Evolutionary conservation across 64 coral and sea anemone species (phyloP).

Genomic region (Pocillopora verrucosa): DNA sequence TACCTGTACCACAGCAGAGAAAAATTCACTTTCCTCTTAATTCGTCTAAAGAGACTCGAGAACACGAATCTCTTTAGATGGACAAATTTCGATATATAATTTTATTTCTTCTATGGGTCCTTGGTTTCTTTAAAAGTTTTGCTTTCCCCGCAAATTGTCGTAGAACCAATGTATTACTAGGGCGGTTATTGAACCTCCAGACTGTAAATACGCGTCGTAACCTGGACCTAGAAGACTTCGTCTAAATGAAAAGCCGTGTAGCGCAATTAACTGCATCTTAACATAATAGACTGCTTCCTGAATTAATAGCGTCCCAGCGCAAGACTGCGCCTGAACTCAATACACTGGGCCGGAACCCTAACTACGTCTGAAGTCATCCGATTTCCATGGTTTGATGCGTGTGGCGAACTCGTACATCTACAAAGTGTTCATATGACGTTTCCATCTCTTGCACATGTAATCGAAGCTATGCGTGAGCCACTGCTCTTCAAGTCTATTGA

Average conservation of each 20-base stretch:
- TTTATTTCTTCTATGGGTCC: not conserved
- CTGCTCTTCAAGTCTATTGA: slow-evolving; percentile 87
- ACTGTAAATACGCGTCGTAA: too few relatives aligned
- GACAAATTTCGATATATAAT: not conserved
- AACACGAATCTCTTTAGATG: not conserved
- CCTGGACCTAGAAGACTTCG: too few relatives aligned
- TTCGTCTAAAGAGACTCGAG: not conserved
- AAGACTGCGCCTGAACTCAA: too few relatives aligned
- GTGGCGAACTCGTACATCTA: not conserved
- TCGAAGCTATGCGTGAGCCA: slow-evolving; percentile 97
- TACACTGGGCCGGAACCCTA: too few relatives aligned
- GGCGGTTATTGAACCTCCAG: too few relatives aligned
- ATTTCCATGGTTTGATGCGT: not conserved
- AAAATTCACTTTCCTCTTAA: not conserved
- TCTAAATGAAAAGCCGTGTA: too few relatives aligned
- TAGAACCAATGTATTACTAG: not conserved
- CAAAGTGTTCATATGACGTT: slow-evolving; percentile 75
- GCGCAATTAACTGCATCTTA: too few relatives aligned
- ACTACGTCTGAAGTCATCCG: not conserved
- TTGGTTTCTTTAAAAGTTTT: not conserved
- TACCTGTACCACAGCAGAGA: not conserved
- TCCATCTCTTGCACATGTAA: slow-evolving; percentile 93
- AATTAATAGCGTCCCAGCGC: too few relatives aligned
- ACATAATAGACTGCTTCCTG: too few relatives aligned
- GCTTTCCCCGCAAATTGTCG: not conserved